phyloP scores from a whole-genome alignment of 2,888 invertebrate species.

The Tethea ocularis region DNA sequence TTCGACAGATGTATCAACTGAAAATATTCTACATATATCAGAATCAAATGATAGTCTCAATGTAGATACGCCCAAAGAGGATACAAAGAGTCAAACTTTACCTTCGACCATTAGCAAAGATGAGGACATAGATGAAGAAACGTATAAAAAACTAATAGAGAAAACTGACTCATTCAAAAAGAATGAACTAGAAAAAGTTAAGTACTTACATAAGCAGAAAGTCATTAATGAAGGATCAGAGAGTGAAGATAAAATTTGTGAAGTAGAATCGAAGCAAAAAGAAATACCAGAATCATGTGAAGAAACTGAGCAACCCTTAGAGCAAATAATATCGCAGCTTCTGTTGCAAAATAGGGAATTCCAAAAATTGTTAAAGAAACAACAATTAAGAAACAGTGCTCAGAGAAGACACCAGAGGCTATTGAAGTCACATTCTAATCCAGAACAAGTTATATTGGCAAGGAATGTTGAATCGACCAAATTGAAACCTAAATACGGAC shows the following conservation, averaged over 20 bases:
- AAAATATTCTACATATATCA: conserved; percentile 85
- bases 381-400: conserved; percentile 83
- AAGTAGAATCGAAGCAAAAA: conserved; percentile 41
- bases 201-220: conserved; percentile 77
- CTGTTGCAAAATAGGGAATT: conserved; percentile 93
- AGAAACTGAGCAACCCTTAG: conserved; percentile 84
- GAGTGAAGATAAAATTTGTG: conserved; percentile 60
- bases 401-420: conserved; percentile 82
- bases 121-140: conserved; percentile 76
- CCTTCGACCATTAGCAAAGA: conserved; percentile 68
- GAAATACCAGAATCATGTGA: conserved; percentile 59
- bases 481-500: conserved; percentile 65
- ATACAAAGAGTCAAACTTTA: conserved; percentile 37
- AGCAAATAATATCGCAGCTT: conserved; percentile 92
- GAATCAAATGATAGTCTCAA: conserved; percentile 86
- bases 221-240: conserved; percentile 76
- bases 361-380: conserved; percentile 90
- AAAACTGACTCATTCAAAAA: conserved; percentile 82
- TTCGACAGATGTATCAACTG: conserved; percentile 85
- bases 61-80: conserved; percentile 62
- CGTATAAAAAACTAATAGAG: conserved; percentile 75
- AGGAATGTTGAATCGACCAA: conserved; percentile 59
- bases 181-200: conserved; percentile 79
- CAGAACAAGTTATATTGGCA: conserved; percentile 75
- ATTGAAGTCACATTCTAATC: conserved; percentile 79